A percentile compares a stretch with the other conserved stretches of the same genome.
These are phyloP conservation scores for Zygothrica quintamaculata DNA, from an alignment of 2,888 invertebrate genomes.

Conservation along the genomic window DNA sequence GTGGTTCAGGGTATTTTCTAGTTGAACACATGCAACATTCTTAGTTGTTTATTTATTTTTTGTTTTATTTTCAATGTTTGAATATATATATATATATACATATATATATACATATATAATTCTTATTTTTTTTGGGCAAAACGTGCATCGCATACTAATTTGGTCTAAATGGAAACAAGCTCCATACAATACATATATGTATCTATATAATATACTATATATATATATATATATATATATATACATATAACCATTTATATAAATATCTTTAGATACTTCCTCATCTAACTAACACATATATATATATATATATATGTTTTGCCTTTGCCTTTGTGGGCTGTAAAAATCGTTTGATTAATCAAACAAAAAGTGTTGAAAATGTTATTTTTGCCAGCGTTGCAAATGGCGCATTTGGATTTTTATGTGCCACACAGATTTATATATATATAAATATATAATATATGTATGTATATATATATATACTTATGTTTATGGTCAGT, in stretches of 20 bases:
- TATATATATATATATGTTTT: conserved; percentile 12
- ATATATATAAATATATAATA: conserved; percentile 14
- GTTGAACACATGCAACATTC: too few species aligned
- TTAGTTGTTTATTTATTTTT: conserved; percentile 25
- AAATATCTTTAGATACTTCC: conserved; percentile 3
- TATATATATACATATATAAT: too few species aligned
- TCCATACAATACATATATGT: conserved; percentile 4
- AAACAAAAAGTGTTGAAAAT: conserved; percentile 79
- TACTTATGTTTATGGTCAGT: conserved; percentile 38
- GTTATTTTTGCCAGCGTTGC: conserved; percentile 74
- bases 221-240: conserved; percentile 12
- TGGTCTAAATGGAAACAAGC: conserved; percentile 61
- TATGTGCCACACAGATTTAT: conserved; percentile 70
- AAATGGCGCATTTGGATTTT: conserved; percentile 76
- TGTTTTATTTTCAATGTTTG: conserved; percentile 37
- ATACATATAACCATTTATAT: conserved; percentile 11
- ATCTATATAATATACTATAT: conserved; percentile 1
- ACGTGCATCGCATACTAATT: conserved; percentile 79
- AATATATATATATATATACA: too few species aligned
- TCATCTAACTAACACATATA: conserved; percentile 1
- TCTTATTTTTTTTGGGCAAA: conserved; percentile 39
- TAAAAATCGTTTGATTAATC: conserved; percentile 67
- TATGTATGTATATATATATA: conserved; percentile 1
- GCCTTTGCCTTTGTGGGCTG: conserved; percentile 22
- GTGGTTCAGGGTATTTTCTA: too few species aligned